phyloP scores from a whole-genome alignment of 2,888 invertebrate species.

The Sinopyrophorus schimmeli region DNA sequence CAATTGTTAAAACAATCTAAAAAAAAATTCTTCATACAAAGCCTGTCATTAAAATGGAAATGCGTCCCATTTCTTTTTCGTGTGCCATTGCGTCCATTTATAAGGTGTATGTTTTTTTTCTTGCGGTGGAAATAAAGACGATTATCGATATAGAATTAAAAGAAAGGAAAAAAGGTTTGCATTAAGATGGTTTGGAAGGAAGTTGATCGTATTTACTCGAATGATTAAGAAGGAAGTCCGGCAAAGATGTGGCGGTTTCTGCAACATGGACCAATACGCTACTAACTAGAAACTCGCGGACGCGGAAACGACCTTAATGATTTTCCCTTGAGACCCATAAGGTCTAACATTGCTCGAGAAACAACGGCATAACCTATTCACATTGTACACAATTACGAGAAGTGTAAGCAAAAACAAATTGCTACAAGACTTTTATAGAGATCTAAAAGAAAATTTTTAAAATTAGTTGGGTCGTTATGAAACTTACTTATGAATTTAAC shows the following conservation, averaged over 20 bases:
- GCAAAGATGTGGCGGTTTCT: conserved; percentile 34
- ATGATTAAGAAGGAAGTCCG: conserved; percentile 33
- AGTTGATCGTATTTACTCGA: conserved; percentile 29
- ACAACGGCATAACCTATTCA: conserved; percentile 32
- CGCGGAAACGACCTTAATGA: conserved; percentile 46
- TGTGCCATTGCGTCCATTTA: too few species aligned
- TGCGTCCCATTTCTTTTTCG: too few species aligned
- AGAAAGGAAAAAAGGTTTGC: too few species aligned
- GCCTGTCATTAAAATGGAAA: too few species aligned
- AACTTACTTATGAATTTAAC: too few species aligned
- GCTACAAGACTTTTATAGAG: conserved; percentile 4
- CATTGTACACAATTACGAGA: conserved; percentile 33
- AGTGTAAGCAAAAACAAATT: conserved; percentile 23
- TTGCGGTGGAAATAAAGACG: too few species aligned
- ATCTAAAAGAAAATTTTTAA: conserved; percentile 1
- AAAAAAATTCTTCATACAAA: too few species aligned
- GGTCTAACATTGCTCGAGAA: conserved; percentile 35
- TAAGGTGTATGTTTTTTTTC: too few species aligned
- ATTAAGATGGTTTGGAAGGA: too few species aligned
- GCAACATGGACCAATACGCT: conserved; percentile 40
- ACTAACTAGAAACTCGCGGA: conserved; percentile 46
- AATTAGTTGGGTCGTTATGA: too few species aligned
- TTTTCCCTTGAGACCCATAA: conserved; percentile 42
- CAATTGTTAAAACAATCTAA: too few species aligned
- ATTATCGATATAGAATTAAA: too few species aligned